Evolutionary conservation across 2,888 invertebrate species (phyloP).

Genomic region (Ormyrus thymus): DNA sequence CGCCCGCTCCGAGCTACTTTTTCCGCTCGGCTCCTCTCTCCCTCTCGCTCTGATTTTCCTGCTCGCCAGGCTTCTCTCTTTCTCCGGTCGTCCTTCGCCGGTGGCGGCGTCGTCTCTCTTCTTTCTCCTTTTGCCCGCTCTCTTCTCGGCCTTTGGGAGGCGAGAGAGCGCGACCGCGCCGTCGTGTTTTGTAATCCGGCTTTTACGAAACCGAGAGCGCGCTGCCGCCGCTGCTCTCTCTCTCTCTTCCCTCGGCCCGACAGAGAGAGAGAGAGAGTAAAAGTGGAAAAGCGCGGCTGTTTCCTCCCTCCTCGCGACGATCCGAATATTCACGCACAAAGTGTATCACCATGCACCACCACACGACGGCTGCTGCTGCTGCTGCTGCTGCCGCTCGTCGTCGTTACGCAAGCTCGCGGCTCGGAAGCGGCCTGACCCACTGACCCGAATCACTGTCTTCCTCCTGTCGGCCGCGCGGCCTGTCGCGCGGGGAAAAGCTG

Average conservation of each 20-base stretch:
- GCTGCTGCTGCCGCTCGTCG: slow-evolving; percentile 9
- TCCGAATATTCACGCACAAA: too few species aligned
- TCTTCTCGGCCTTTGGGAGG: not conserved
- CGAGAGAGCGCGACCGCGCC: slow-evolving; percentile 10
- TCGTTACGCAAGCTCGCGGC: not conserved
- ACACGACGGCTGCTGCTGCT: not conserved
- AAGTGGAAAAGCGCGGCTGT: slow-evolving; percentile 41
- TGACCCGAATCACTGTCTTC: slow-evolving; percentile 46
- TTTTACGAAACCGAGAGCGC: slow-evolving; percentile 49
- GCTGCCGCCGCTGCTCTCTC: slow-evolving; percentile 1
- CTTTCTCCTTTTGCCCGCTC: not conserved
- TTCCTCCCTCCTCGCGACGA: slow-evolving; percentile 20
- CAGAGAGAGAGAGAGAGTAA: slow-evolving; percentile 15
- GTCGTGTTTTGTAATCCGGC: slow-evolving; percentile 51
- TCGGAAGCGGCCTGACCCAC: slow-evolving; percentile 47
- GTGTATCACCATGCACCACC: too few species aligned
- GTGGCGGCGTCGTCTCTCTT: slow-evolving; percentile 29
- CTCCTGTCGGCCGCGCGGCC: not conserved
- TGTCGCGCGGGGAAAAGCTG: not conserved
- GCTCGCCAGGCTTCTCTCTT: slow-evolving; percentile 19
- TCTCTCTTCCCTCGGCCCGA: not conserved
- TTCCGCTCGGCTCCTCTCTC: not conserved
- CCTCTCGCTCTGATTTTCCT: slow-evolving; percentile 12
- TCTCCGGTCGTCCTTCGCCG: slow-evolving; percentile 3
- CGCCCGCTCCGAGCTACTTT: slow-evolving; percentile 56